phyloP scores from a whole-genome alignment of 2,113 vertebrate species.

The Hippopotamus amphibius region DNA sequence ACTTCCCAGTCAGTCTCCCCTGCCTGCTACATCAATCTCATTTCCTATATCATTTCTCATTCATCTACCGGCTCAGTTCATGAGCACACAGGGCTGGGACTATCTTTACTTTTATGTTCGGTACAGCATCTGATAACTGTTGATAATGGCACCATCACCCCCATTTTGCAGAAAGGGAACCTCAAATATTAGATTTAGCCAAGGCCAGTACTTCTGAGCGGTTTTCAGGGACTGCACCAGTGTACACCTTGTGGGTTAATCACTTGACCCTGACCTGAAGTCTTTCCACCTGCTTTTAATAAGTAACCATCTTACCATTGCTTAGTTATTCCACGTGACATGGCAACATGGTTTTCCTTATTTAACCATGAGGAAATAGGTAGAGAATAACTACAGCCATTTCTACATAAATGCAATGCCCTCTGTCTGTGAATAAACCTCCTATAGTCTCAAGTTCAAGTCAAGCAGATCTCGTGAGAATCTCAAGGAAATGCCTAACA shows the following conservation, averaged over 20 bases:
- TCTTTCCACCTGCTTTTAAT: neutral
- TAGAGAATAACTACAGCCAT: neutral
- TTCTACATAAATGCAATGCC: neutral
- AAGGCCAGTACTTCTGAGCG: neutral
- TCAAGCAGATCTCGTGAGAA: neutral
- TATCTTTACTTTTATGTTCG: neutral
- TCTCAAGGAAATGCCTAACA: neutral
- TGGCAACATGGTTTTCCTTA: neutral
- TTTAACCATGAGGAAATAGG: neutral
- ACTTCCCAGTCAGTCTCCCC: too few species aligned
- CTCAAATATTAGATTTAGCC: neutral
- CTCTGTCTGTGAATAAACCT: neutral
- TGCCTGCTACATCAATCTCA: too few species aligned
- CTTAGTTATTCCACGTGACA: neutral
- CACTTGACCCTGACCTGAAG: neutral
- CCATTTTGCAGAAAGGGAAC: neutral
- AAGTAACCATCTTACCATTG: neutral
- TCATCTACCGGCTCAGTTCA: neutral
- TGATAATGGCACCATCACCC: neutral
- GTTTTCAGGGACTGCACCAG: neutral
- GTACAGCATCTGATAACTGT: neutral
- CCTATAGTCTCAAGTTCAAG: neutral
- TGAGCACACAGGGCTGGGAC: accelerated
- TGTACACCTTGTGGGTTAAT: neutral
- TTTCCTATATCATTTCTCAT: neutral